Conservation (phyloP, 2,113 vertebrate species). For the Cnemophilus loriae region DNA sequence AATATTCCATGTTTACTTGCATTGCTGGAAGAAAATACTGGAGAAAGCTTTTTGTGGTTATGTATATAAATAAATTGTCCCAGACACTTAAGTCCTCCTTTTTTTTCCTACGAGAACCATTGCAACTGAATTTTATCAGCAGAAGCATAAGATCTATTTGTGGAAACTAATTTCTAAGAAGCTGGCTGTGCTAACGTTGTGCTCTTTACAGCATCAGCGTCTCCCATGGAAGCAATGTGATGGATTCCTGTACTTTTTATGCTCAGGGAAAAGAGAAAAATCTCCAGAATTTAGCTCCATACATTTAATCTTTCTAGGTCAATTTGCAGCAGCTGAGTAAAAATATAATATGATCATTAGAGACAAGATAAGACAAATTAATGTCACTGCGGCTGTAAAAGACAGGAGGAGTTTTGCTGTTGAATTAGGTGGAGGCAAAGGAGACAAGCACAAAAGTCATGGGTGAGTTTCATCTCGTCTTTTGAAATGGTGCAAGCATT, state of each 20-base stretch:
- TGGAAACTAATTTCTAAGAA: background rate
- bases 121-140: background rate
- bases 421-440: background rate
- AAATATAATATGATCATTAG: background rate
- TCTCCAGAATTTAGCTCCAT: background rate
- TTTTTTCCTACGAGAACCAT: background rate
- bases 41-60: background rate
- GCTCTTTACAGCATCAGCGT: background rate
- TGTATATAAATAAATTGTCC: background rate
- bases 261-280: background rate
- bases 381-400: background rate
- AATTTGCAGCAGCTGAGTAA: background rate
- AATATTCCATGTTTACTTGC: background rate
- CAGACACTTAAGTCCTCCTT: background rate
- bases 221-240: background rate
- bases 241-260: background rate
- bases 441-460: background rate
- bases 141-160: background rate
- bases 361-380: background rate
- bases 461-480: background rate
- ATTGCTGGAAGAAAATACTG: background rate
- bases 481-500: background rate
- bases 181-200: background rate
- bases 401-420: background rate
- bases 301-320: background rate